Conservation (phyloP, 1,140 invertebrate genomes). For the Zaprionus camerounensis region DNA sequence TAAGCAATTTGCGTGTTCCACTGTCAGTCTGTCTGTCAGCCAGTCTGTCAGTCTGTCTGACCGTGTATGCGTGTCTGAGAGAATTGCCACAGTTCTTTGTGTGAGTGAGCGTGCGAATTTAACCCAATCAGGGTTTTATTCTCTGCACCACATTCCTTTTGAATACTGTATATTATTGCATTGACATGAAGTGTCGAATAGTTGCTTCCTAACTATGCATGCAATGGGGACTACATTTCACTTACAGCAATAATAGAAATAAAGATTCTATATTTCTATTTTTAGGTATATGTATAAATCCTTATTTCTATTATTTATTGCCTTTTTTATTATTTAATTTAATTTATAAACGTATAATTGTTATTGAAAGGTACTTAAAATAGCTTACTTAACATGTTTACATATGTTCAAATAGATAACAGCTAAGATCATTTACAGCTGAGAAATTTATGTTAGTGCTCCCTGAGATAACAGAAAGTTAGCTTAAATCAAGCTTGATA, state of each 20-base stretch:
- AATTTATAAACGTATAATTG: too few relatives aligned
- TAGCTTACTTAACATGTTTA: too few relatives aligned
- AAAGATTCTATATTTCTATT: too few relatives aligned
- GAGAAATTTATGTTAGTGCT: too few relatives aligned
- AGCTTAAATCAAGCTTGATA: not conserved
- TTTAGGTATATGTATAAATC: too few relatives aligned
- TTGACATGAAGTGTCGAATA: not conserved
- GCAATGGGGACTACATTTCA: not conserved
- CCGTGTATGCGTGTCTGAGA: not conserved
- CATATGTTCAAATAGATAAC: too few relatives aligned
- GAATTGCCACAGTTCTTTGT: not conserved
- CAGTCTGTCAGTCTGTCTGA: slow-evolving; percentile 11
- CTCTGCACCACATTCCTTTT: not conserved
- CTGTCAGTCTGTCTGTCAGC: slow-evolving; percentile 5
- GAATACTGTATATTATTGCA: not conserved
- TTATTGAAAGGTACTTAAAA: too few relatives aligned
- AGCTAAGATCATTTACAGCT: too few relatives aligned
- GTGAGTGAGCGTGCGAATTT: not conserved
- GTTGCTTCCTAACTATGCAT: not conserved
- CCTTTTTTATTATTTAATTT: too few relatives aligned
- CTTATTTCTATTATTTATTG: too few relatives aligned
- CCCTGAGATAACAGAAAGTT: too few relatives aligned
- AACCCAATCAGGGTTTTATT: not conserved
- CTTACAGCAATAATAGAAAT: not conserved
- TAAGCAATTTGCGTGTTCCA: slow-evolving; percentile 35